Evolutionary conservation across 2,888 invertebrate genomes (phyloP).

Genomic region (Drosophila falleni): DNA sequence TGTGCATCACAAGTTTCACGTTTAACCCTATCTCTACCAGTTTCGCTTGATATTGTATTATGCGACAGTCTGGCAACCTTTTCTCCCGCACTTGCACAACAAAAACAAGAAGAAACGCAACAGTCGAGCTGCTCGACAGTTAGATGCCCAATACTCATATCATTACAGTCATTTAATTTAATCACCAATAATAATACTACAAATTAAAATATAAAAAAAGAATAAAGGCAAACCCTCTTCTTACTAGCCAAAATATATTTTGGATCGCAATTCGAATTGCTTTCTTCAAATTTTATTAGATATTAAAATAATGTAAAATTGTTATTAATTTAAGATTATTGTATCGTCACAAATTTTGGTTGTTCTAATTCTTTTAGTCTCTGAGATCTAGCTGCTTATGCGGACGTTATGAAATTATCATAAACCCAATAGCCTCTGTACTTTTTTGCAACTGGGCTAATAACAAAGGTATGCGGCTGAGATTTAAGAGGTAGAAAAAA

Average conservation of each 20-base stretch:
- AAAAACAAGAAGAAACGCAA: constrained; percentile 4
- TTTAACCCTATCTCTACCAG: constrained; percentile 12
- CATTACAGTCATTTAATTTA: background rate
- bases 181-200: background rate
- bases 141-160: background rate
- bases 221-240: too few species aligned
- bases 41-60: background rate
- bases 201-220: background rate
- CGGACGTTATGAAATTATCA: too few species aligned
- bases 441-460: background rate
- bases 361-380: too few species aligned
- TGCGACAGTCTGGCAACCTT: constrained; percentile 65
- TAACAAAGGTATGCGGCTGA: constrained; percentile 61
- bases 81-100: constrained; percentile 37
- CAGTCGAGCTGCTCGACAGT: background rate
- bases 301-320: too few species aligned
- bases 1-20: background rate
- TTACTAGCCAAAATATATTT: too few species aligned
- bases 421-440: background rate
- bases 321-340: too few species aligned
- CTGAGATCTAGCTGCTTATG: too few species aligned
- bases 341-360: too few species aligned
- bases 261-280: too few species aligned
- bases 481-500: constrained; percentile 50
- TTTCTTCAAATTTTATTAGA: too few species aligned